These are phyloP conservation scores for Macroglossus sobrinus DNA, from an alignment of 2,113 vertebrate genomes.

Conservation along the genomic window DNA sequence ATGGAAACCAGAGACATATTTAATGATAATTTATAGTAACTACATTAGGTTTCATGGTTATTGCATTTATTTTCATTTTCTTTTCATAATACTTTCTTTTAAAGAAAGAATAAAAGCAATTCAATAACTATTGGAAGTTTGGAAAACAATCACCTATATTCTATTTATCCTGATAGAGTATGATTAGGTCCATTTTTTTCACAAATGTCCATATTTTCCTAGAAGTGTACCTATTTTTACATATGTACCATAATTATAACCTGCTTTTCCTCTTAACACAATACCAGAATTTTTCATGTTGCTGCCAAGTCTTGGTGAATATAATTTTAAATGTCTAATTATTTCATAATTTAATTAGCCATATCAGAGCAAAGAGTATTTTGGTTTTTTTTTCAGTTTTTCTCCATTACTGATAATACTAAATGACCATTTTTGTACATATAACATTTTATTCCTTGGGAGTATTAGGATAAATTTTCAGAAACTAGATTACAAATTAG, in stretches of 20 bases:
- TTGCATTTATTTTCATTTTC: not conserved
- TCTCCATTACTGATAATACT: not conserved
- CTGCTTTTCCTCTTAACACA: constrained; percentile 1
- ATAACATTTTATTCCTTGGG: not conserved
- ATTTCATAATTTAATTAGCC: constrained; percentile 10
- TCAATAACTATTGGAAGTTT: constrained; percentile 8
- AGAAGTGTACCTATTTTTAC: not conserved
- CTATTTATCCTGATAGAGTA: not conserved
- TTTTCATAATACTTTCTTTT: not conserved
- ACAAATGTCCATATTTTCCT: not conserved
- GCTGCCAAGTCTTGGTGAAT: not conserved
- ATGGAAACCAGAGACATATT: not conserved
- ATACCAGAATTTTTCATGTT: not conserved
- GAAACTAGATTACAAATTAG: not conserved
- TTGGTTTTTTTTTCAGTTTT: not conserved
- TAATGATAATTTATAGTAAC: not conserved
- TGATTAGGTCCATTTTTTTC: not conserved
- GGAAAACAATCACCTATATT: not conserved
- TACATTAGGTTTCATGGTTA: not conserved
- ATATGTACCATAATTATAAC: not conserved
- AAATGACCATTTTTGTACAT: not conserved
- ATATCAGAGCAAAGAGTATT: not conserved
- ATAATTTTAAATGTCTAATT: constrained; percentile 24
- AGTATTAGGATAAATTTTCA: not conserved
- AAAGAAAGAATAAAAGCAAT: not conserved